Base-by-base conservation (phyloP, 2,797 vertebrate genomes). In the Morus bassanus region DNA sequence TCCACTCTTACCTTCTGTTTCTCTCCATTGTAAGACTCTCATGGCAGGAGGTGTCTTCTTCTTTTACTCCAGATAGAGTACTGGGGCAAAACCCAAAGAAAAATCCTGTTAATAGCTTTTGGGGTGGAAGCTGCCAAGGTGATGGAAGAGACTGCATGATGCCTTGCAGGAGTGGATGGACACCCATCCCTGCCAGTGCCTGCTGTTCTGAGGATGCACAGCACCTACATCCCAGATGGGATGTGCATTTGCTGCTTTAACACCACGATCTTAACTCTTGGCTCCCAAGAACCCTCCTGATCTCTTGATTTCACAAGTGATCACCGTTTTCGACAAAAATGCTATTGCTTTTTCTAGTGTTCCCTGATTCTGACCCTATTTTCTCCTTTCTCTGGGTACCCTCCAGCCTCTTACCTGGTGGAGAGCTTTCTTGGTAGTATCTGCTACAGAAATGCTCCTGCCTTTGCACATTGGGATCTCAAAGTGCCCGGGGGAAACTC, bases 181-280 rank as follows among this genome's bases (percentile, higher is more conserved):
- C n/a, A 27, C 12, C 16, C n/a, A 33, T 11, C 25, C 28, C 37
- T 43, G 50, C 17, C 70, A 22, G 39, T 0, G 4, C 11, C 5
- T 5, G 13, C 57, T 74, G 39, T 35, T 53, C 31, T 1, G 3
- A 27, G 85, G 69, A 13, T 11, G 30, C 37, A 33, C n/a, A 5
- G 48, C 31, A n/a, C 50, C 39, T 13, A 12, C 68, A 6, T 15
- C 79, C 75, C 33, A 31, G 43, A 7, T 6, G 13, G 45, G 21
- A 35, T 5, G 3, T 3, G 53, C 13, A 2, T 21, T 18, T 9
- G 33, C 64, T 85, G 39, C 81, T 46, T 19, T 4, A 31, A 13
- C 25, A 9, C 10, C 68, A 9, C 1, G 0, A 1, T 16, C 45
- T 19, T 4, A 18, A 30, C n/a, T 2, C 24, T 23, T 31, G 74